Evolutionary conservation across 1,140 invertebrate genomes (phyloP), one percentile per base, ranked within the genome.

Genomic region (Drosophila elegans): DNA sequence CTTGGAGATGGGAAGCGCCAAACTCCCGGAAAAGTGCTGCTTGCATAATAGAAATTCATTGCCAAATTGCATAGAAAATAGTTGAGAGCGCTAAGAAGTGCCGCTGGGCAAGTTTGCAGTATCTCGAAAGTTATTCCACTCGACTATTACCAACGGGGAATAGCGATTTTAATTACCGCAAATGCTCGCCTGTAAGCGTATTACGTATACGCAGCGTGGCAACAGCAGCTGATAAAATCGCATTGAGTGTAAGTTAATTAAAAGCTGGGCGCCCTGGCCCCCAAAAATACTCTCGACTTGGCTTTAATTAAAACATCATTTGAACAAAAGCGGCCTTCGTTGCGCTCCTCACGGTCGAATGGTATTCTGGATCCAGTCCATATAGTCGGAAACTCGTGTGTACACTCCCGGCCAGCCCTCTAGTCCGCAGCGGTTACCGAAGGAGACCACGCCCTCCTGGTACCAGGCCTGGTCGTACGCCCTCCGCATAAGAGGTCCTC

Each of bases 321-420:
- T 60, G 54, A 56, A 83, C 83, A 88, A 83, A 64, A 74, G 63
- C 51, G 52, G 72, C 44, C 59, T 21, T 44, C 38, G 42, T 13
- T 29, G 21, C 39, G 13, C n/a, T 27, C n/a, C 57, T 69, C 55
- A 83, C 5, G 92, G 76, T 34, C 72, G 74, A 41, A 96, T 91
- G 4, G 92, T 95, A 16, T 93, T 77, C 56, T 94, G 80, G 59
- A 97, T 96, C 96, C 96, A 97, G n/a, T 95, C 93, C 0, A 95
- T 88, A 61, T 95, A 97, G 25, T 94, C 92, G 0, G 93, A 80
- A 1, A 97, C 95, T 56, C 94, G 93, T 0, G 96, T 97, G 77
- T 97, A 97, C n/a, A 97, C 95, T 1, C 96, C 96, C 0, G 96
- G 96, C 94, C 95, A 95, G 1, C 94, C 95, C 13, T 92, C 82